Evolutionary conservation across 2,113 vertebrate species (phyloP), one percentile per base, ranked within the genome.

Genomic region (Cariama cristata): DNA sequence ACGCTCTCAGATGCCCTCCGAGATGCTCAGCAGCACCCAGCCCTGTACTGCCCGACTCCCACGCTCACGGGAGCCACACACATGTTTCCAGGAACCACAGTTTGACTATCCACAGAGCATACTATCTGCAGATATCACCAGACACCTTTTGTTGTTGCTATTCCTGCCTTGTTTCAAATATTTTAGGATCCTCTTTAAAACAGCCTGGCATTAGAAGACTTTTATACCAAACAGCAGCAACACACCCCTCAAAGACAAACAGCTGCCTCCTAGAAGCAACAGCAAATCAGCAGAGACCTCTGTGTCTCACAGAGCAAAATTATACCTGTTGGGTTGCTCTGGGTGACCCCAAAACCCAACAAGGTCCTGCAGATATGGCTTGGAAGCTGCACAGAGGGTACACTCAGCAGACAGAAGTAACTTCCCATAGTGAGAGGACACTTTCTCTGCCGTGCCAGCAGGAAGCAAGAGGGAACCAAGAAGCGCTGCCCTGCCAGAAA

Each of bases 401-500:
- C 2, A 0, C 8, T 21, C 60, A 30, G 58, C 4, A 42, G 62
- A 33, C 3, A 63, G 82, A 4, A 1, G 50, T 12, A 16, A 3
- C n/a, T 26, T n/a, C 50, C 72, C 50, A 4, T 0, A 35, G 50
- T 5, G 15, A 42, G 18, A 45, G 79, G 69, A 50, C 18, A 16
- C 3, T n/a, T 67, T 38, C 9, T 20, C 11, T 93, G 86, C 6
- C 24, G 3, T 71, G 86, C 94, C 93, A 93, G 86, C 68, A 32
- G 52, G 59, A 85, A 74, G 50, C 6, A 0, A 45, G 84, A 40
- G 68, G 79, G 30, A 84, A 3, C 9, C 42, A 0, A 71, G 76
- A 55, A 20, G 67, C 1, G 0, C n/a, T 63, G 89, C 35, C 86
- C 89, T 93, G 96, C 94, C 94, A 97, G 73, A 72, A 91, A 86